Conservation (phyloP, 2,113 vertebrate genomes). For the Urocynchramus pylzowi region DNA sequence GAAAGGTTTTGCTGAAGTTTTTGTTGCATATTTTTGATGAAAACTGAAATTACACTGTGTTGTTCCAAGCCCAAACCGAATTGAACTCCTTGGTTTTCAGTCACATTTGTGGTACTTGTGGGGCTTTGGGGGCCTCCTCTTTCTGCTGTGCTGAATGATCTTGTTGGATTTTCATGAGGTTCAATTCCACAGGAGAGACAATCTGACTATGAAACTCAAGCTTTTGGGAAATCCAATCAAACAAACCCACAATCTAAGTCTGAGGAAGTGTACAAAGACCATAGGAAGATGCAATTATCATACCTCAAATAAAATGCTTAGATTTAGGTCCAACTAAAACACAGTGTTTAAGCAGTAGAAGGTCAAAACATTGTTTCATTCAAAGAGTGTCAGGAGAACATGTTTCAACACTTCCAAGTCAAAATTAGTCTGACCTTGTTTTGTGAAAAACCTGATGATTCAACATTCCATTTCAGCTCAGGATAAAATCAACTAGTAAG, state of each 20-base stretch:
- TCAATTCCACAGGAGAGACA: background rate
- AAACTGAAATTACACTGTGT: background rate
- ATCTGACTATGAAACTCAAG: background rate
- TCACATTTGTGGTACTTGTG: background rate
- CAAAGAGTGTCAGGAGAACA: background rate
- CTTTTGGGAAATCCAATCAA: background rate
- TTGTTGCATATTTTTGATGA: background rate
- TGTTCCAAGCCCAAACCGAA: background rate
- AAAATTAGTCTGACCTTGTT: background rate
- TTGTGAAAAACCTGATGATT: background rate
- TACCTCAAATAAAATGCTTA: background rate
- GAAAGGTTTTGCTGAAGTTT: background rate
- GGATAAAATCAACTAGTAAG: background rate
- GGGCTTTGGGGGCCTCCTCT: background rate
- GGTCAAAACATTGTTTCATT: background rate
- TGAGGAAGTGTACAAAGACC: background rate
- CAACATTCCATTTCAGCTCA: background rate
- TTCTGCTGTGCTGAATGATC: background rate
- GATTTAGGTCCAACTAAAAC: background rate
- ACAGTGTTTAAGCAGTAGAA: background rate
- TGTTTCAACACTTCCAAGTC: background rate
- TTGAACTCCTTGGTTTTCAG: background rate
- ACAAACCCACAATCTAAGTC: background rate
- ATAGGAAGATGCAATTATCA: background rate
- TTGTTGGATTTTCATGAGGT: background rate